Base-by-base conservation (phyloP, 2,797 vertebrate species). In the Anomalospiza imberbis region DNA sequence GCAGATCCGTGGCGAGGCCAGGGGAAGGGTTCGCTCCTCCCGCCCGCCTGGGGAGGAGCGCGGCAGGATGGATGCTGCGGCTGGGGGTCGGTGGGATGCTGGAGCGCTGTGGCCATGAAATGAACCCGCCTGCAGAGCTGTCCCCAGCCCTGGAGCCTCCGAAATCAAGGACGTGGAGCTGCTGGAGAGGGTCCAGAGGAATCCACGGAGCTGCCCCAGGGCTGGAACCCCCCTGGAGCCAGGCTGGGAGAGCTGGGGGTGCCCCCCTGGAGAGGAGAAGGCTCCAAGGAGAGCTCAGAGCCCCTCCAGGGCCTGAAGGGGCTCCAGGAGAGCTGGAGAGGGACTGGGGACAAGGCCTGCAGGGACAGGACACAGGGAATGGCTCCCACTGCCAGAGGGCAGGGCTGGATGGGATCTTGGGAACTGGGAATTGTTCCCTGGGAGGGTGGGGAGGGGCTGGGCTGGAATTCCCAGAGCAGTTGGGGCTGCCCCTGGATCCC, bases 81-180 rank as follows among this genome's bases (percentile, higher is more conserved):
- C 10, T 3, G 51, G 4, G 42, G 1, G 17, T 9, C 34, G 28
- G 0, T 7, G 71, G 44, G 72, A 18, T 20, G 36, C 24, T 51
- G 47, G 7, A 28, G 36, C 8, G 2, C 29, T 19, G 47, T 13
- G 40, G 14, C 5, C 25, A 8, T 17, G 45, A 5, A 9, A 14
- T 9, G 74, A 42, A 6, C 32, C 18, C 34, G 2, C 17, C 62
- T 9, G 42, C 34, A 40, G 42, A 38, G 42, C 63, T 57, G 76
- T 48, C 17, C 11, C 32, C 75, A 31, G n/a, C 40, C 13, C 42
- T 17, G 42, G 53, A 28, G 13, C n/a, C 32, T 2, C 50, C 34
- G 6, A 40, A 38, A 57, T 21, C 17, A 17, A 29, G 13, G 32
- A 45, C 0, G 2, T 54, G 63, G 44, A 48, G 29, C 76, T 28